These are phyloP conservation scores for Ictidomys tridecemlineatus DNA, from an alignment of 2,113 vertebrate genomes.

Conservation along the genomic window DNA sequence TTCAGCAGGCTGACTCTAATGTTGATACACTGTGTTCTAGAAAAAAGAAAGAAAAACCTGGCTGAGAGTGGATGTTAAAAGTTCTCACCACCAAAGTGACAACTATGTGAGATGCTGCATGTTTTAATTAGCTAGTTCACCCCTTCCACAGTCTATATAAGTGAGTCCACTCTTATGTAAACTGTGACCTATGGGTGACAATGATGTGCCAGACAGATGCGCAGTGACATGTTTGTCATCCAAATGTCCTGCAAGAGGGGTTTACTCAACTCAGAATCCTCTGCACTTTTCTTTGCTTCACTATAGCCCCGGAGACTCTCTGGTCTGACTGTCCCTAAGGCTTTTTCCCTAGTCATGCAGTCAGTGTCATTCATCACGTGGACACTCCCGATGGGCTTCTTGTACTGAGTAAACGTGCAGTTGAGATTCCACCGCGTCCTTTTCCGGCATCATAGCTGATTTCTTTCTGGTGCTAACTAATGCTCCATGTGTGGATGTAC, in stretches of 20 bases:
- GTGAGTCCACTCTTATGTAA: too few relatives aligned
- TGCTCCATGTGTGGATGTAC: too few relatives aligned
- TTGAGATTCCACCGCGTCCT: not conserved
- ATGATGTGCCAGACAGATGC: too few relatives aligned
- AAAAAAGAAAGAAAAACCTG: too few relatives aligned
- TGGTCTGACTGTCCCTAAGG: not conserved
- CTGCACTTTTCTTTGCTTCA: not conserved
- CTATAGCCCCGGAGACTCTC: not conserved
- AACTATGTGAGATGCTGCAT: too few relatives aligned
- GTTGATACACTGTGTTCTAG: too few relatives aligned
- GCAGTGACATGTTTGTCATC: not conserved
- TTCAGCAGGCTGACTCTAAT: too few relatives aligned
- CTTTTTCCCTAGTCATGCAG: not conserved
- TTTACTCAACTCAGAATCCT: not conserved
- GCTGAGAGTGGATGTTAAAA: not conserved
- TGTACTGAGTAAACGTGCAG: not conserved
- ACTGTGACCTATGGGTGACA: too few relatives aligned
- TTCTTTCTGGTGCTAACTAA: not conserved
- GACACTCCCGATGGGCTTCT: not conserved
- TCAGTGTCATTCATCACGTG: too few relatives aligned
- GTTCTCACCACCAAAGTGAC: not conserved
- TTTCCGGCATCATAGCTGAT: not conserved
- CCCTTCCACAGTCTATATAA: too few relatives aligned
- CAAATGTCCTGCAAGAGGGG: not conserved
- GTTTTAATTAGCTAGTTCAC: too few relatives aligned